Evolutionary conservation across 2,113 vertebrate species (phyloP).

Genomic region (Rutilus rutilus): DNA sequence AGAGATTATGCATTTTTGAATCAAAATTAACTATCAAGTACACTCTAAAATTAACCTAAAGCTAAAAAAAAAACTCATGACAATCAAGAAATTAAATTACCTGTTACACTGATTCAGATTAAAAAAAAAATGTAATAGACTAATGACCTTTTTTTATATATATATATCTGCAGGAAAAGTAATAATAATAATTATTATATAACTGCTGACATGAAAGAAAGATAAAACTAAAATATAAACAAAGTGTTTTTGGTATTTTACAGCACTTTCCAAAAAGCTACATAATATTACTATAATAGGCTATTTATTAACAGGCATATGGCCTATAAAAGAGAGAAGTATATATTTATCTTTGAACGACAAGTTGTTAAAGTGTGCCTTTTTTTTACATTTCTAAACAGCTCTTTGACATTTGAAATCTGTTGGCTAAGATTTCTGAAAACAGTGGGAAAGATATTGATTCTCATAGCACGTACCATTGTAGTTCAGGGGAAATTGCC

Average conservation of each 20-base stretch:
- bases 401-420: not conserved
- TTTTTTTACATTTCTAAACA: not conserved
- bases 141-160: too few relatives aligned
- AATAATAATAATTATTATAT: not conserved
- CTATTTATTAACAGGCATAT: not conserved
- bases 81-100: not conserved
- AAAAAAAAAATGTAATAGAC: too few relatives aligned
- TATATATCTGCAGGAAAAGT: not conserved
- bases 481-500: slow-evolving; percentile 80
- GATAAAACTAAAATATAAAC: not conserved
- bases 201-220: not conserved
- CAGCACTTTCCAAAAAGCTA: not conserved
- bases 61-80: not conserved
- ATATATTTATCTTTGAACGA: not conserved
- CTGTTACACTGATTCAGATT: not conserved
- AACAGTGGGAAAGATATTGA: slow-evolving; percentile 71
- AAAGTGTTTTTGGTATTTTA: not conserved
- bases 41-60: not conserved
- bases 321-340: not conserved
- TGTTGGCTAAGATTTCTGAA: slow-evolving; percentile 16
- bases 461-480: slow-evolving; percentile 84
- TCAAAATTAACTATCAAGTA: not conserved
- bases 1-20: not conserved
- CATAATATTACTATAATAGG: not conserved
- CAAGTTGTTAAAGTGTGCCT: not conserved